A percentile compares a stretch with the other conserved stretches of the same genome.
Evolutionary conservation across 2,797 vertebrate genomes (phyloP).

Genomic region (Mareca penelope): DNA sequence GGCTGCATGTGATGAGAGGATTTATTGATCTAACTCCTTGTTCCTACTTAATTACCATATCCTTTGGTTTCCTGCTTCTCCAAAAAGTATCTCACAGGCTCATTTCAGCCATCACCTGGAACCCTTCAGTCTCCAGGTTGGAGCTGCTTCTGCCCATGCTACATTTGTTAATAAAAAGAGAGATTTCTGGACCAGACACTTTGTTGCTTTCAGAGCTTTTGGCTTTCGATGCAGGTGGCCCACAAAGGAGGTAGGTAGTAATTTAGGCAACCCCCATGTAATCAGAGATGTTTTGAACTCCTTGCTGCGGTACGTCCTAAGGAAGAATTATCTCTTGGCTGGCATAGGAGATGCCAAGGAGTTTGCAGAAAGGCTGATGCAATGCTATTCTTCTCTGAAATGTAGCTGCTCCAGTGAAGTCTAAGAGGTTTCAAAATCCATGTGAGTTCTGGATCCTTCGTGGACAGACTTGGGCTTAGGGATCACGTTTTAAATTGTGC

Average conservation of each 20-base stretch:
- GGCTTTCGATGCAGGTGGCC: background rate
- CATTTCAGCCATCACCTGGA: background rate
- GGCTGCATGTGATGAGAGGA: background rate
- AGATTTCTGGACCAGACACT: background rate
- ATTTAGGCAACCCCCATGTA: background rate
- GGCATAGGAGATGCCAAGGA: background rate
- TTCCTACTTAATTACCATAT: background rate
- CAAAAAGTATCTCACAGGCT: background rate
- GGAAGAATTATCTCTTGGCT: background rate
- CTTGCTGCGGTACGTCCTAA: background rate
- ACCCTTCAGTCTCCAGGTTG: background rate
- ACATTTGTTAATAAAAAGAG: background rate
- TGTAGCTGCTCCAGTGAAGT: accelerated
- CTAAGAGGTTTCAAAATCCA: background rate
- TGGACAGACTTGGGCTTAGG: background rate
- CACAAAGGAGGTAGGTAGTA: background rate
- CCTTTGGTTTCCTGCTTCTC: background rate
- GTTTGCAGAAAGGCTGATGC: background rate
- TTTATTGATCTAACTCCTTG: slow-evolving; percentile 23
- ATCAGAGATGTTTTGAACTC: background rate
- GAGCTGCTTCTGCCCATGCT: background rate
- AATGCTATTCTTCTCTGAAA: background rate
- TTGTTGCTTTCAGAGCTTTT: accelerated
- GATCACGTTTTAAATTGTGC: background rate
- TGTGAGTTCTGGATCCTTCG: background rate